Evolutionary conservation across 2,797 vertebrate genomes (phyloP).

Genomic region (Poliocrania exsul): DNA sequence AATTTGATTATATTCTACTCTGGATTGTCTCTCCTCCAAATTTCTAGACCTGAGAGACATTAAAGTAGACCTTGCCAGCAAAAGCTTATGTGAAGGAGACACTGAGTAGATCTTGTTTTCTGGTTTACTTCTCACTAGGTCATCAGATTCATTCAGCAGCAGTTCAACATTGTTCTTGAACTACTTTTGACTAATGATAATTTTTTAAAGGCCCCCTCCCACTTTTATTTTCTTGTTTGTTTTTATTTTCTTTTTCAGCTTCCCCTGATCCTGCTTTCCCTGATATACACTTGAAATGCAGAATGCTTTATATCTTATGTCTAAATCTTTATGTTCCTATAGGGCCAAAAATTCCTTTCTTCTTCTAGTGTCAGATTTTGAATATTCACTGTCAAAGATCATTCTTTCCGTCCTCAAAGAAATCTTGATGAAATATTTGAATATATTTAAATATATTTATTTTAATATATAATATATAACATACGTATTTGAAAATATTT

Average conservation of each 20-base stretch:
- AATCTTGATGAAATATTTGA: neutral
- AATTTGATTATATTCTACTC: neutral
- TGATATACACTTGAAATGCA: neutral
- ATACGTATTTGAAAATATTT: neutral
- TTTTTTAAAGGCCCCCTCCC: neutral
- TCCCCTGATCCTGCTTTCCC: neutral
- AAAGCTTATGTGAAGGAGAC: neutral
- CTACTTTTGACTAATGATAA: neutral
- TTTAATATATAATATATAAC: neutral
- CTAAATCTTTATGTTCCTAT: neutral
- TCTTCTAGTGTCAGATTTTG: neutral
- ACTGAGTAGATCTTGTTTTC: neutral
- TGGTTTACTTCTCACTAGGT: neutral
- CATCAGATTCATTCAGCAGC: neutral
- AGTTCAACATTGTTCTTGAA: neutral
- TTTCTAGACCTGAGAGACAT: neutral
- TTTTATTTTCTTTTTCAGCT: neutral
- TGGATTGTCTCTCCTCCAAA: neutral
- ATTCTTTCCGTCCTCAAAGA: neutral
- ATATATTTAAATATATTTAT: neutral
- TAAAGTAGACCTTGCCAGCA: neutral
- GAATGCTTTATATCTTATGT: neutral
- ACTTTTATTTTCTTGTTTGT: fast-evolving
- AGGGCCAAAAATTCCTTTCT: neutral
- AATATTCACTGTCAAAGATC: neutral